phyloP scores from a whole-genome alignment of 1,140 invertebrate species.

The Sycophila sp. region DNA sequence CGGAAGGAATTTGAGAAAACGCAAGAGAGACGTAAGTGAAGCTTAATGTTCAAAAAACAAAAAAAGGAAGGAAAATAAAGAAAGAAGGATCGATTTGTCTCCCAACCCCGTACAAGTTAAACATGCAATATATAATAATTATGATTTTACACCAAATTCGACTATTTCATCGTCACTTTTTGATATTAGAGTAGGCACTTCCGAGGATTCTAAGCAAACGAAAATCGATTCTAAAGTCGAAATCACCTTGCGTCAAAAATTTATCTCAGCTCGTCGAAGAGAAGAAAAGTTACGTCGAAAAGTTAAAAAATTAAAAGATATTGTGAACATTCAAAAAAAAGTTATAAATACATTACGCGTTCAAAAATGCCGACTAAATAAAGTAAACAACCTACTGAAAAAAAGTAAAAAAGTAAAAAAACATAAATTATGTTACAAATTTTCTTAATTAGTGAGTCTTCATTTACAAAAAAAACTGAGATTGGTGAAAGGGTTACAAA shows the following conservation, averaged over 20 bases:
- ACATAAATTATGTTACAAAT: neutral
- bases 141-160: too few relatives aligned
- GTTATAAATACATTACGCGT: neutral
- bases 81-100: too few relatives aligned
- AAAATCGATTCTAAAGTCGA: neutral
- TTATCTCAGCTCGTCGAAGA: neutral
- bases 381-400: neutral
- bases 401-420: neutral
- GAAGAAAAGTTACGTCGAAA: neutral
- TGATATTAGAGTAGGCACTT: too few relatives aligned
- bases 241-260: neutral
- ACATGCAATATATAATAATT: too few relatives aligned
- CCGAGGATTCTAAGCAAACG: neutral
- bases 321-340: neutral
- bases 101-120: too few relatives aligned
- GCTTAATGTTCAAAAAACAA: neutral
- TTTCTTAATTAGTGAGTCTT: neutral
- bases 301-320: neutral
- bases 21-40: neutral
- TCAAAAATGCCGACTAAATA: neutral
- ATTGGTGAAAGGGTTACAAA: neutral
- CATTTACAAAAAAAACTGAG: neutral
- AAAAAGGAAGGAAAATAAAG: neutral
- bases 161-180: too few relatives aligned
- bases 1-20: too few relatives aligned